phyloP scores from a whole-genome alignment of 2,797 vertebrate species.

The Anguilla anguilla region DNA sequence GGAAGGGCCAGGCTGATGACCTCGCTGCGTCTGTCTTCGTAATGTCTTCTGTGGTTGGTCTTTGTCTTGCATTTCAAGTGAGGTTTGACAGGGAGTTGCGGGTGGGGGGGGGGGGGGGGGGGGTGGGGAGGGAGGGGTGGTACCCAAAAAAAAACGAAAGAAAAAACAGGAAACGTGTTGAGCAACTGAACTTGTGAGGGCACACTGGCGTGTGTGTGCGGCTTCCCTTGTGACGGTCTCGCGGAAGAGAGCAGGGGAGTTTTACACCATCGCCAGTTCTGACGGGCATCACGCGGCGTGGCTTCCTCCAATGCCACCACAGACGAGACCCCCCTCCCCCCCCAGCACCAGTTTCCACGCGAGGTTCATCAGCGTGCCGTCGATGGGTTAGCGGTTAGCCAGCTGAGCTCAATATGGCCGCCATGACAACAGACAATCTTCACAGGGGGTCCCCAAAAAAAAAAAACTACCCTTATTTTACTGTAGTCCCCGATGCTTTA shows the following conservation, averaged over 20 bases:
- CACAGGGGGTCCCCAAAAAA: not conserved
- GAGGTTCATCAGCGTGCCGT: not conserved
- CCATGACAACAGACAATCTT: not conserved
- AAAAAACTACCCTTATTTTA: not conserved
- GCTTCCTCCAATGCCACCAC: not conserved
- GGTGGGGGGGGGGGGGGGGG: not conserved
- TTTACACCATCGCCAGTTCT: not conserved
- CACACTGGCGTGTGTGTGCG: not conserved
- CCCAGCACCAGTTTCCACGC: not conserved
- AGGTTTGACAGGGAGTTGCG: not conserved
- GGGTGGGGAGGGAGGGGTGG: too few species aligned
- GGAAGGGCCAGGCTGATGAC: not conserved
- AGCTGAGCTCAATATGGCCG: not conserved
- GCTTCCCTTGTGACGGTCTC: not conserved
- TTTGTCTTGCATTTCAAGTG: slow-evolving; percentile 3
- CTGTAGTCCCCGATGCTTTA: not conserved
- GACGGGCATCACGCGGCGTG: not conserved
- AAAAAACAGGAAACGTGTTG: not conserved
- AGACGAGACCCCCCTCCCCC: not conserved
- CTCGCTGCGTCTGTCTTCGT: not conserved
- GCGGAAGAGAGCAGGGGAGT: not conserved
- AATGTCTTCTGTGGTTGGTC: not conserved
- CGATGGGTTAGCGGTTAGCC: not conserved
- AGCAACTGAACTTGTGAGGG: not conserved
- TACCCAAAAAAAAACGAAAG: not conserved